Conservation (phyloP, 2,113 vertebrate genomes). For the Apeltes quadracus region DNA sequence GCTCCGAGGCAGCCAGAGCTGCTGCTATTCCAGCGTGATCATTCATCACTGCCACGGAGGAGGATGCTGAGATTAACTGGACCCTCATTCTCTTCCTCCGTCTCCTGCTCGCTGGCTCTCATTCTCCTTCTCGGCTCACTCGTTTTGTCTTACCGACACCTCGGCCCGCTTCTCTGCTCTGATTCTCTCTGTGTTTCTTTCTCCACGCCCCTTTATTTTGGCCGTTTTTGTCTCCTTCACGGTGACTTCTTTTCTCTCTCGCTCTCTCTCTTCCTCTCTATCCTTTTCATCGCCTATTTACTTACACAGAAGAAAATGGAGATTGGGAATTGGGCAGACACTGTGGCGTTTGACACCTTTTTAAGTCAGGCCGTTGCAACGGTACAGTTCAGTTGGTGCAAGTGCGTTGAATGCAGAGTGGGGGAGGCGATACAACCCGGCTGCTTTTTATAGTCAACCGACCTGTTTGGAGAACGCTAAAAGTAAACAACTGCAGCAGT, state of each 20-base stretch:
- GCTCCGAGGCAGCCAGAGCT: slow-evolving; percentile 53
- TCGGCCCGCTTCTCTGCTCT: slow-evolving; percentile 44
- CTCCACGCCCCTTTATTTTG: slow-evolving; percentile 12
- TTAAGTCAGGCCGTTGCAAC: slow-evolving; percentile 39
- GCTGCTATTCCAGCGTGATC: slow-evolving; percentile 63
- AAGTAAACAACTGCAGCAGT: slow-evolving; percentile 46
- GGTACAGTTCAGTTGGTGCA: slow-evolving; percentile 40
- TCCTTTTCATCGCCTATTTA: slow-evolving; percentile 34
- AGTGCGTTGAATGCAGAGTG: slow-evolving; percentile 54
- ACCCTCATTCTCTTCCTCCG: slow-evolving; percentile 52
- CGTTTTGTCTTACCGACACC: slow-evolving; percentile 53
- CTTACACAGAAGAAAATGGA: slow-evolving; percentile 48
- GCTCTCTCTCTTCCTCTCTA: background rate
- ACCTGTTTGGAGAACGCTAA: slow-evolving; percentile 37
- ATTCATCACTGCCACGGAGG: slow-evolving; percentile 75
- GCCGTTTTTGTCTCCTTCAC: slow-evolving; percentile 31
- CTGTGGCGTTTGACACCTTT: slow-evolving; percentile 42
- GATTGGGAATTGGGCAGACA: slow-evolving; percentile 31
- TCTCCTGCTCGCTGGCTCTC: slow-evolving; percentile 43
- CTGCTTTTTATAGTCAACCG: slow-evolving; percentile 48
- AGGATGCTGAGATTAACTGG: slow-evolving; percentile 77
- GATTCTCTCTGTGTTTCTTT: slow-evolving; percentile 17
- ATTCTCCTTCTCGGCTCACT: slow-evolving; percentile 28
- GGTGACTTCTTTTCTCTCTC: slow-evolving; percentile 36
- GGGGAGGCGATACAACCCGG: slow-evolving; percentile 15